phyloP scores from a whole-genome alignment of 2,888 invertebrate species.

The Hyposoter dolosus region DNA sequence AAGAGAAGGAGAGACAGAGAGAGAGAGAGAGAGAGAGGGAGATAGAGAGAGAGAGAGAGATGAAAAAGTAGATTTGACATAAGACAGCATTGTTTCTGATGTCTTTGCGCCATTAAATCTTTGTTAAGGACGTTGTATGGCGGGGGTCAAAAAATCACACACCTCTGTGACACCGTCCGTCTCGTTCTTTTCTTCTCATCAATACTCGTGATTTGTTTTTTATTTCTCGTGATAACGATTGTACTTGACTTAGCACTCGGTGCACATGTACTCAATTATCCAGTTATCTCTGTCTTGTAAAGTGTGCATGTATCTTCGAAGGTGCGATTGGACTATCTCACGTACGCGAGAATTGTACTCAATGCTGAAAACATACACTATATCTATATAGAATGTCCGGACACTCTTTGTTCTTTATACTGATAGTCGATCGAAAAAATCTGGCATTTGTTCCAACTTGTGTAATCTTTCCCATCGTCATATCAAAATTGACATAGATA shows the following conservation, averaged over 20 bases:
- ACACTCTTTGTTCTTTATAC: not conserved
- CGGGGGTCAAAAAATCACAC: not conserved
- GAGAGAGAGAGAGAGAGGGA: not conserved
- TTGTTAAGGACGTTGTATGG: not conserved
- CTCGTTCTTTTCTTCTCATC: conserved; percentile 4
- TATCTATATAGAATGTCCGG: not conserved
- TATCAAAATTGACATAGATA: not conserved
- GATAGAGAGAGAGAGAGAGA: too few relatives aligned
- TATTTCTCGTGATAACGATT: conserved; percentile 17
- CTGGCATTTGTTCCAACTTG: not conserved
- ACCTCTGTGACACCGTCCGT: not conserved
- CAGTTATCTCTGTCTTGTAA: conserved; percentile 21
- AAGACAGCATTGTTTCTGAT: not conserved
- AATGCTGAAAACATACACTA: conserved; percentile 4
- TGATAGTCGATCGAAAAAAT: conserved; percentile 7
- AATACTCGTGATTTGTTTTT: not conserved
- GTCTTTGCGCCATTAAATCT: conserved; percentile 14
- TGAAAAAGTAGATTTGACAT: not conserved
- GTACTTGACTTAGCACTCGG: conserved; percentile 24
- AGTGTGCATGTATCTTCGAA: conserved; percentile 1
- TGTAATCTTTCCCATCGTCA: conserved; percentile 9
- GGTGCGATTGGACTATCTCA: conserved; percentile 41
- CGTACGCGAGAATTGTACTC: conserved; percentile 11
- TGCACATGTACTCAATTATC: conserved; percentile 53
- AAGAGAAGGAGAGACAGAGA: not conserved